phyloP scores from a whole-genome alignment of 2,797 vertebrate genomes.

The Serranus cabrilla region DNA sequence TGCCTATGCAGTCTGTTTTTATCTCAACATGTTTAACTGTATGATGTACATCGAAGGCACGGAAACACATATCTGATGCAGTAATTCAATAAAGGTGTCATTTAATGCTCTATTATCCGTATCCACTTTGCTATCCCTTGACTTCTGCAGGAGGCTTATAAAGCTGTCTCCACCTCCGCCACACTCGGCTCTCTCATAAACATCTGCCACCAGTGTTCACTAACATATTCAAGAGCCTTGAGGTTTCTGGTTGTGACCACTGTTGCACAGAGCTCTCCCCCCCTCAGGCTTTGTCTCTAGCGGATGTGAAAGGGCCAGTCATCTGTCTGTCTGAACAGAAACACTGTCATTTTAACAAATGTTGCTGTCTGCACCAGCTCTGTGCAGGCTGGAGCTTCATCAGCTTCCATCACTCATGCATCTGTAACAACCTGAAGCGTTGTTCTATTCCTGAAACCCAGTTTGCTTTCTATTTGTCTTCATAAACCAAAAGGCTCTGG shows the following conservation, averaged over 20 bases:
- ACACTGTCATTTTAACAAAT: slow-evolving; percentile 39
- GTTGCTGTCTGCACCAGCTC: slow-evolving; percentile 21
- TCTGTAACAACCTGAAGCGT: slow-evolving; percentile 13
- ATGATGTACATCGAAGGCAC: background rate
- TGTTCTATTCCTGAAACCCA: slow-evolving; percentile 30
- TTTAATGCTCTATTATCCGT: background rate
- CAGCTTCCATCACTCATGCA: slow-evolving; percentile 41
- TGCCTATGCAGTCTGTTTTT: background rate
- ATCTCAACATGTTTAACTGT: background rate
- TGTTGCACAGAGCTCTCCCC: slow-evolving; percentile 13
- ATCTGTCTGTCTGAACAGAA: slow-evolving; percentile 48
- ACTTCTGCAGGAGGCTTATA: slow-evolving; percentile 9
- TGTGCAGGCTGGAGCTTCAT: slow-evolving; percentile 18
- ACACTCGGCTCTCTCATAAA: slow-evolving; percentile 23
- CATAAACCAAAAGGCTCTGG: background rate
- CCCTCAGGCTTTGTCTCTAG: slow-evolving; percentile 35
- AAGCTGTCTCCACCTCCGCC: slow-evolving; percentile 17
- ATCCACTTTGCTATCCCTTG: too few species aligned
- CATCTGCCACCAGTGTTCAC: slow-evolving; percentile 46
- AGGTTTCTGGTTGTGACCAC: slow-evolving; percentile 50
- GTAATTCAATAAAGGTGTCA: background rate
- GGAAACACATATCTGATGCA: background rate
- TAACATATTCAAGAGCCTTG: slow-evolving; percentile 34
- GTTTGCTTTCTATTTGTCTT: slow-evolving; percentile 12
- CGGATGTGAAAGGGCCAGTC: slow-evolving; percentile 28